Evolutionary conservation across 1,140 invertebrate genomes (phyloP).

Genomic region (Caenorhabditis remanei): DNA sequence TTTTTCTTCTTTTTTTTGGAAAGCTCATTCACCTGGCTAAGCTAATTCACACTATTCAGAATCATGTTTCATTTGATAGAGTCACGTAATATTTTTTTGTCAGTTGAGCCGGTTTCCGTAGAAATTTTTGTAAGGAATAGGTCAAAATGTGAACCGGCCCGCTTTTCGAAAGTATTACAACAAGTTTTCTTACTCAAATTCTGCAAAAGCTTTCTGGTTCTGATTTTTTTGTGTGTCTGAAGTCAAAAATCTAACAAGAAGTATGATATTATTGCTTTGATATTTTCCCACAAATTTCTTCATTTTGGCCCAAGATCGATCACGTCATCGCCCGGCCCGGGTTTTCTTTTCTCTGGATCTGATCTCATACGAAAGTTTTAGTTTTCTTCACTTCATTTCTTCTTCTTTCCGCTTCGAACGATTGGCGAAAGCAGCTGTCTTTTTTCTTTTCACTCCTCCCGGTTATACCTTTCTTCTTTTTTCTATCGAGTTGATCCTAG

Average conservation of each 20-base stretch:
- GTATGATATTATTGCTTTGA: not conserved
- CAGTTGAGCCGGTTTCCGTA: too few relatives aligned
- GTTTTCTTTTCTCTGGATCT: not conserved
- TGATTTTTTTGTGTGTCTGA: too few relatives aligned
- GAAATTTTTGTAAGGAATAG: too few relatives aligned
- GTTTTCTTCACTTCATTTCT: not conserved
- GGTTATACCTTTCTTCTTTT: not conserved
- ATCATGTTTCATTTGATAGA: not conserved
- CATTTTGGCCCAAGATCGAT: not conserved
- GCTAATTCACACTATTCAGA: not conserved
- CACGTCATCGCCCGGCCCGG: not conserved
- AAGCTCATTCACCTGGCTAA: not conserved
- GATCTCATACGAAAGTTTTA: not conserved
- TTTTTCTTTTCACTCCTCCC: not conserved
- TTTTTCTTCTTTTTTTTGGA: not conserved
- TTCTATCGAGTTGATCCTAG: not conserved
- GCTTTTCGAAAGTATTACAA: too few relatives aligned
- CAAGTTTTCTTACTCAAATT: too few relatives aligned
- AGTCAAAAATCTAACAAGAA: not conserved
- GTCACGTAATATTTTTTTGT: not conserved
- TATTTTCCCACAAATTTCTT: not conserved
- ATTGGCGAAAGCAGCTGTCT: conserved; percentile 17
- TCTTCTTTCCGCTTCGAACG: not conserved
- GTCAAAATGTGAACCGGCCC: too few relatives aligned
- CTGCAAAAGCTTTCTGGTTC: too few relatives aligned